Conservation (phyloP, 2,888 invertebrate species). For the Scaptomyza parva region DNA sequence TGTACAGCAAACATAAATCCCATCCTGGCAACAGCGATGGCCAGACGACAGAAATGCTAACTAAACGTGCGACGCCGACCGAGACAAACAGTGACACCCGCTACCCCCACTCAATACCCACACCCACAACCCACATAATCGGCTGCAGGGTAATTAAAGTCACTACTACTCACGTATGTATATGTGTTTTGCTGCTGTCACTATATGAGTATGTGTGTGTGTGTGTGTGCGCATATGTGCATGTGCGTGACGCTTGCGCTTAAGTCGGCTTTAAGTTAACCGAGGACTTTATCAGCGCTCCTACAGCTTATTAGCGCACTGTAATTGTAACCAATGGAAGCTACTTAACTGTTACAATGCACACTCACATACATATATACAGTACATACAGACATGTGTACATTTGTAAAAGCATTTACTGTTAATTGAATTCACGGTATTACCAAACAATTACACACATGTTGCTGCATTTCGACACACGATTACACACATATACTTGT, state of each 20-base stretch:
- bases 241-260: constrained; percentile 38
- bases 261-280: constrained; percentile 43
- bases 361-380: constrained; percentile 9
- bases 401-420: not conserved
- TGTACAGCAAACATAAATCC: constrained; percentile 77
- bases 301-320: constrained; percentile 64
- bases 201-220: constrained; percentile 7
- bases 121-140: constrained; percentile 16
- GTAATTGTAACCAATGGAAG: constrained; percentile 48
- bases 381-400: not conserved
- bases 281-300: constrained; percentile 42
- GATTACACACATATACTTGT: not conserved
- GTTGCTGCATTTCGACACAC: constrained; percentile 16
- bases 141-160: constrained; percentile 68
- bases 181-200: constrained; percentile 7
- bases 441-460: constrained; percentile 5
- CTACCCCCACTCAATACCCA: no score
- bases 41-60: constrained; percentile 14
- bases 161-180: constrained; percentile 28
- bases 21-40: constrained; percentile 43
- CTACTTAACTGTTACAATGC: constrained; percentile 43
- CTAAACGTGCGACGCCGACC: constrained; percentile 49
- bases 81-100: constrained; percentile 33
- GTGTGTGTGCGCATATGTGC: not conserved
- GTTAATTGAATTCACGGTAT: constrained; percentile 8